Percentiles rank a stretch among this genome's conserved stretches.
These are phyloP conservation scores for Synergus itoensis DNA, from an alignment of 2,888 invertebrate genomes.

Conservation along the genomic window DNA sequence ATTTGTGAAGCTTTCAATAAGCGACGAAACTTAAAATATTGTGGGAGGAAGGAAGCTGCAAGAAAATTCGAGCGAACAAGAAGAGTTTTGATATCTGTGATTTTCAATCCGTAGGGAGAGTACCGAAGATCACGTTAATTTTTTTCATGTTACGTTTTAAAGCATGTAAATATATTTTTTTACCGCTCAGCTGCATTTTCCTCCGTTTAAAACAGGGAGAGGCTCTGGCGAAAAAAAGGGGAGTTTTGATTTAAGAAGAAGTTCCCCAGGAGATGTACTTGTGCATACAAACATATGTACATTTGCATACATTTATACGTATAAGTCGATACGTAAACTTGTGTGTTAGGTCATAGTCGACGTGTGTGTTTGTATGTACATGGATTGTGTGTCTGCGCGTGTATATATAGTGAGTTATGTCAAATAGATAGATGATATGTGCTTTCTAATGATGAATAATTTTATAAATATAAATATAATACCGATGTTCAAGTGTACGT, in stretches of 20 bases:
- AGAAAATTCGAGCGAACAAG: conserved; percentile 41
- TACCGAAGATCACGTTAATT: conserved; percentile 22
- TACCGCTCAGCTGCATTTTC: conserved; percentile 42
- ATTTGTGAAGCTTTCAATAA: conserved; percentile 48
- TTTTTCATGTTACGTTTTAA: conserved; percentile 22
- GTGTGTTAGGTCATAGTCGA: conserved; percentile 44
- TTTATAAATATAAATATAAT: conserved; percentile 76
- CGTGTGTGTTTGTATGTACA: conserved; percentile 59
- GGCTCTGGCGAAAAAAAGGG: not conserved
- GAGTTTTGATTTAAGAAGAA: not conserved
- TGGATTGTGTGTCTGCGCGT: conserved; percentile 49
- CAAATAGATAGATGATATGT: conserved; percentile 76
- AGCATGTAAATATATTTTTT: conserved; percentile 31
- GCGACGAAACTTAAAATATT: conserved; percentile 42
- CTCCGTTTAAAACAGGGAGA: conserved; percentile 14
- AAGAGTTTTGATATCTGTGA: conserved; percentile 36
- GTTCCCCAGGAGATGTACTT: conserved; percentile 54
- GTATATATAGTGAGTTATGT: conserved; percentile 72
- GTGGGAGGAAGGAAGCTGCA: conserved; percentile 44
- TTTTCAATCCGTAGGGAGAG: conserved; percentile 16
- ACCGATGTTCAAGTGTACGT: conserved; percentile 67
- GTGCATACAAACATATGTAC: conserved; percentile 59
- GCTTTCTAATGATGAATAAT: conserved; percentile 77
- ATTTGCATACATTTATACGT: conserved; percentile 55
- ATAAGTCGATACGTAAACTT: conserved; percentile 47